Conservation (phyloP, 2,113 vertebrate genomes). For the Jacana jacana region DNA sequence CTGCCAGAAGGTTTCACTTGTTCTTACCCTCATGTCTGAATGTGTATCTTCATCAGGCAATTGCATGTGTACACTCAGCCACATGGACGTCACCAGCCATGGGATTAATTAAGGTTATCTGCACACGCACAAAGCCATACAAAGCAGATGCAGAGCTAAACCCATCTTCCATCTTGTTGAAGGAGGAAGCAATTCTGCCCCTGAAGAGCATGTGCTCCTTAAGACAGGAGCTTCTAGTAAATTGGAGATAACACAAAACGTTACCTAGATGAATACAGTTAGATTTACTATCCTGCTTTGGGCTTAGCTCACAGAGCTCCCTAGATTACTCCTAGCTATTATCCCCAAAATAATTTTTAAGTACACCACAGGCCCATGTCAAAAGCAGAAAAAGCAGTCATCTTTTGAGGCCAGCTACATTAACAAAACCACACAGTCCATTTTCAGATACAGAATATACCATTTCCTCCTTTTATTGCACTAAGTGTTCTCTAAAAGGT, state of each 20-base stretch:
- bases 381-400: not conserved
- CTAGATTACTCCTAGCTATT: not conserved
- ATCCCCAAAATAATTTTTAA: not conserved
- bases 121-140: not conserved
- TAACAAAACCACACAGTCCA: not conserved
- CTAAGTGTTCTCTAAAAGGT: not conserved
- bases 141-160: not conserved
- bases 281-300: not conserved
- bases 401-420: not conserved
- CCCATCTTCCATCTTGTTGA: not conserved
- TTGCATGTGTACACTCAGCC: not conserved
- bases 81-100: not conserved
- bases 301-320: not conserved
- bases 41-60: fast-evolving
- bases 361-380: not conserved
- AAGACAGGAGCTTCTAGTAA: not conserved
- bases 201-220: fast-evolving
- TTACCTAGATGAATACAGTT: not conserved
- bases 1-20: not conserved
- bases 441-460: not conserved
- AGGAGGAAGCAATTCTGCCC: not conserved
- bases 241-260: not conserved
- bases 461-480: not conserved
- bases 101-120: not conserved
- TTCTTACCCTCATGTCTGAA: not conserved